These are phyloP conservation scores for Artemisiospiza belli DNA, from an alignment of 2,113 vertebrate genomes.

Conservation along the genomic window DNA sequence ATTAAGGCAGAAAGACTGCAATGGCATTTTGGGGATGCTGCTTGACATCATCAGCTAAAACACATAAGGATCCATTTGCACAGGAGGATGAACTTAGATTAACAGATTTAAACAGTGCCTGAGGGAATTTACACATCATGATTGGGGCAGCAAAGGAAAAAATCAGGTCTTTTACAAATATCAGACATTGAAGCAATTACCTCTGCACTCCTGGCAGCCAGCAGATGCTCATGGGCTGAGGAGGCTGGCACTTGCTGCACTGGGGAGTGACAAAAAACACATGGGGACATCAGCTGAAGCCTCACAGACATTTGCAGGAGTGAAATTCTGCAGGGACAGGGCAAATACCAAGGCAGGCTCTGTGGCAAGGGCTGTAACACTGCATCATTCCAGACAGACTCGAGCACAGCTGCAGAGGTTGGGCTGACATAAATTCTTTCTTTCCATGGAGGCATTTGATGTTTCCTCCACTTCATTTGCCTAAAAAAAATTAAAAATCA, in stretches of 20 bases:
- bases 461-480: not conserved
- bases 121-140: not conserved
- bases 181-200: not conserved
- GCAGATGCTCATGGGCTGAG: not conserved
- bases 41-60: slow-evolving; percentile 41
- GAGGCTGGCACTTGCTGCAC: not conserved
- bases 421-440: not conserved
- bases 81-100: not conserved
- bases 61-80: not conserved
- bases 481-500: not conserved
- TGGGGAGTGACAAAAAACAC: not conserved
- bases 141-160: not conserved
- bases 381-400: not conserved
- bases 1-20: slow-evolving; percentile 25
- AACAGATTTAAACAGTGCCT: not conserved
- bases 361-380: not conserved
- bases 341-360: not conserved
- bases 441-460: not conserved
- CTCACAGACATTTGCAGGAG: not conserved
- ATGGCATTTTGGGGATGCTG: not conserved
- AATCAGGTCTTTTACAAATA: not conserved
- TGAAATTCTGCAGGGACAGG: not conserved
- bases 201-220: not conserved
- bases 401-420: fast-evolving
- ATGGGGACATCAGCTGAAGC: not conserved